Base-by-base conservation (phyloP, 2,888 invertebrate species). In the Harpagoxenus sublaevis region DNA sequence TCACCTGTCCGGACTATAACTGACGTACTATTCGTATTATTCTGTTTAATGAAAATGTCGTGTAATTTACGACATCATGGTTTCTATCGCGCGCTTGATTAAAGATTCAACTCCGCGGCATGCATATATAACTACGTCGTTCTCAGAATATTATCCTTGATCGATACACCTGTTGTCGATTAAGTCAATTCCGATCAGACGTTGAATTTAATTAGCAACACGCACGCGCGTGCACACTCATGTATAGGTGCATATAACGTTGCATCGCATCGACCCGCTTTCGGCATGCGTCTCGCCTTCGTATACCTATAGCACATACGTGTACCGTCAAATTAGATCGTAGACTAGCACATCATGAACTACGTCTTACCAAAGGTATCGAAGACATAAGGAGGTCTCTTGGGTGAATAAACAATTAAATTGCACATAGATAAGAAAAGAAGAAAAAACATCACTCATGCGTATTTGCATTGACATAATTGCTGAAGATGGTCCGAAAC, bases 131-230 rank as follows among this genome's bases (percentile, higher is more conserved):
- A 35, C 23, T 39, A 39, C 28, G 48, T 73, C 55, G 60, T 71
- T 81, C 79, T 60, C 66, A 62, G 83, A 70, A 81, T 57, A 68
- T 83, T 83, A 81, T 83, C 83, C 82, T 83, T 83, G 82, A 83
- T 83, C 83, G 79, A 81, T 60, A 81, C 83, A 83, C 68, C 82
- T 83, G 83, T 68, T 81, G 83, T 83, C 81, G 81, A 83, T 81
- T 81, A 78, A 62, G 60, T 81, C 66, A 66, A 83, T 83, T 83
- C 66, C 35, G 71, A 71, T 79, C 71, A 48, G 48, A 79, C 79
- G 48, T 60, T 81, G 79, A 60, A 81, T 81, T 60, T 81, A 81
- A 81, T 81, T 81, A 81, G 71, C 48, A 81, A n/a, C 48, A n/a
- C 53, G 18, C 48, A 31, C 62, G n/a, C 23, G 18, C 48, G 48